Evolutionary conservation across 2,797 vertebrate species (phyloP).

Genomic region (Emys orbicularis): DNA sequence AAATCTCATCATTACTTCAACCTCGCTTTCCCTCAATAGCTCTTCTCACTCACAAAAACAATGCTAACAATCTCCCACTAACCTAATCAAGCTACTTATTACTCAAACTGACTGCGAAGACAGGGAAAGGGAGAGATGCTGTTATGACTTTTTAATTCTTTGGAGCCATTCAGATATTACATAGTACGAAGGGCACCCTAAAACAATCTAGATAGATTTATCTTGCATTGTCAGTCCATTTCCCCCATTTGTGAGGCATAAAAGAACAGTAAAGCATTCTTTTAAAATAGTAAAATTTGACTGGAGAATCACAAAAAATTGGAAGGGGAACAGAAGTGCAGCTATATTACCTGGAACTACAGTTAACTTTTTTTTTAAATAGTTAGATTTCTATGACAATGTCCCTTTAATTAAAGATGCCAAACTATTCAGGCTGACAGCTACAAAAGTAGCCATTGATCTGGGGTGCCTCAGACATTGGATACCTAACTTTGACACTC

Average conservation of each 20-base stretch:
- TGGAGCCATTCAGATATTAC: not conserved
- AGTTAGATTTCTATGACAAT: not conserved
- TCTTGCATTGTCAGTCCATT: not conserved
- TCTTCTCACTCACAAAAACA: not conserved
- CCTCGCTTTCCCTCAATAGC: not conserved
- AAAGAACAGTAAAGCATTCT: not conserved
- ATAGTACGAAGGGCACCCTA: not conserved
- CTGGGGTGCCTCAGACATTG: not conserved
- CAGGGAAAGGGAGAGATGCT: not conserved
- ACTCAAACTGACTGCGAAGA: not conserved
- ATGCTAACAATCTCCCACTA: not conserved
- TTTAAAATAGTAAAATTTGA: not conserved
- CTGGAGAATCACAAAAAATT: not conserved
- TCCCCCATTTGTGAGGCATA: not conserved
- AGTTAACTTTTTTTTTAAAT: too few relatives aligned
- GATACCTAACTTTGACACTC: not conserved
- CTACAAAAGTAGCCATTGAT: not conserved
- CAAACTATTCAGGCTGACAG: not conserved
- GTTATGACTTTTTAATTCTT: not conserved
- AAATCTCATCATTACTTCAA: not conserved
- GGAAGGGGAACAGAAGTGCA: not conserved
- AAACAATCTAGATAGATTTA: not conserved
- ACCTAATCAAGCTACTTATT: not conserved
- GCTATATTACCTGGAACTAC: not conserved
- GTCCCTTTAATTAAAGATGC: not conserved